Conservation (phyloP, 2,888 invertebrate genomes). For the Himalopsyche tibetana region DNA sequence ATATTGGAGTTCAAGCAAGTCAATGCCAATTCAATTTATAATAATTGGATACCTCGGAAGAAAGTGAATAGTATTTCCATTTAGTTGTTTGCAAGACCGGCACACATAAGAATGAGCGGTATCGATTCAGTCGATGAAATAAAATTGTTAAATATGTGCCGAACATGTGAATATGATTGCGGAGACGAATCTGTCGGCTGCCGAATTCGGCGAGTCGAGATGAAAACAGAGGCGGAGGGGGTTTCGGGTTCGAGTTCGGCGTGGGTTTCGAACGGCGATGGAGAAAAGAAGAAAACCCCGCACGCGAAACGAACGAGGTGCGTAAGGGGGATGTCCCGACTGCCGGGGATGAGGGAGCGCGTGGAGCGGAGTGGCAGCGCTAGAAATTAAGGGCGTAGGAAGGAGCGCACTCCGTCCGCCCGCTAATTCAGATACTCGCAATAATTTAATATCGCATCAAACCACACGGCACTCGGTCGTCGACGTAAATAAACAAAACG, state of each 20-base stretch:
- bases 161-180: no score
- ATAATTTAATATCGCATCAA: slow-evolving; percentile 31
- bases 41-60: no score
- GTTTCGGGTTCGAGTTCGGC: slow-evolving; percentile 45
- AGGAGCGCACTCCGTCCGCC: slow-evolving; percentile 10
- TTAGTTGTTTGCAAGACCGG: no score
- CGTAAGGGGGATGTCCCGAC: slow-evolving; percentile 44
- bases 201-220: not conserved
- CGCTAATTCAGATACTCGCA: slow-evolving; percentile 32
- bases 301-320: slow-evolving; percentile 54
- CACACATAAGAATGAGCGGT: no score
- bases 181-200: not conserved
- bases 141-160: no score
- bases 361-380: slow-evolving; percentile 13
- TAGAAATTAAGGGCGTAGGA: slow-evolving; percentile 34
- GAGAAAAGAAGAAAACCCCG: slow-evolving; percentile 51
- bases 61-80: no score
- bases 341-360: slow-evolving; percentile 3
- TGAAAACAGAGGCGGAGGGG: slow-evolving; percentile 39
- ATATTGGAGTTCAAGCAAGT: no score
- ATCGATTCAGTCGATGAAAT: no score
- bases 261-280: slow-evolving; percentile 49
- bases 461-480: not conserved
- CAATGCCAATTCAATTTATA: no score
- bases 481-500: not conserved